Conservation (phyloP, 2,888 invertebrate genomes). For the Cheilosia vulpina region DNA sequence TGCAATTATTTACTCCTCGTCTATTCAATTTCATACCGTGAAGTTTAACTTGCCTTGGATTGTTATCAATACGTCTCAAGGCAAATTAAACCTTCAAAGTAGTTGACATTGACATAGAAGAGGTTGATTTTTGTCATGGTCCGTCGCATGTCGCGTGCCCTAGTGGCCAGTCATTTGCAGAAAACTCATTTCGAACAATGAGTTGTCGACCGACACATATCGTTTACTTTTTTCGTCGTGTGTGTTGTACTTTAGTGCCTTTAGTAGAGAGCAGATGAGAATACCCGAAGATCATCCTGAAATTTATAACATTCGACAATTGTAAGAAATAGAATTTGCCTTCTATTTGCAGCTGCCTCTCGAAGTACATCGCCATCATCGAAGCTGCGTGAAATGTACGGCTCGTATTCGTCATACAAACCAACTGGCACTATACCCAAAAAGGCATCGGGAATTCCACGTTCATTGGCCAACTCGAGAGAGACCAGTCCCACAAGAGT, state of each 20-base stretch:
- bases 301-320: neutral
- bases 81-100: neutral
- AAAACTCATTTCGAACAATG: neutral
- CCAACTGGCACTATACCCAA: slow-evolving; percentile 85
- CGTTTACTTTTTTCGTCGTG: too few relatives aligned
- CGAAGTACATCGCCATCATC: slow-evolving; percentile 97
- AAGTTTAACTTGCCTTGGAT: neutral
- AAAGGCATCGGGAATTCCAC: slow-evolving; percentile 89
- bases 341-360: slow-evolving; percentile 89
- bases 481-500: slow-evolving; percentile 87
- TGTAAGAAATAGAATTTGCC: neutral
- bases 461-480: slow-evolving; percentile 88
- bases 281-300: neutral
- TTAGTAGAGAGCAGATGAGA: too few relatives aligned
- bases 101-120: neutral
- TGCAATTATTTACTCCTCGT: neutral
- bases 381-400: slow-evolving; percentile 89
- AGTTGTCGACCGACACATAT: neutral
- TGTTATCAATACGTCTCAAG: neutral
- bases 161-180: neutral
- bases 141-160: neutral
- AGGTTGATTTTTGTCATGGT: neutral
- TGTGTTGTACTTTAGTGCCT: too few relatives aligned
- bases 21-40: neutral
- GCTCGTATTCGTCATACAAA: slow-evolving; percentile 82